These are phyloP conservation scores for Hyposoter didymator DNA, from an alignment of 2,888 invertebrate genomes.

Conservation along the genomic window DNA sequence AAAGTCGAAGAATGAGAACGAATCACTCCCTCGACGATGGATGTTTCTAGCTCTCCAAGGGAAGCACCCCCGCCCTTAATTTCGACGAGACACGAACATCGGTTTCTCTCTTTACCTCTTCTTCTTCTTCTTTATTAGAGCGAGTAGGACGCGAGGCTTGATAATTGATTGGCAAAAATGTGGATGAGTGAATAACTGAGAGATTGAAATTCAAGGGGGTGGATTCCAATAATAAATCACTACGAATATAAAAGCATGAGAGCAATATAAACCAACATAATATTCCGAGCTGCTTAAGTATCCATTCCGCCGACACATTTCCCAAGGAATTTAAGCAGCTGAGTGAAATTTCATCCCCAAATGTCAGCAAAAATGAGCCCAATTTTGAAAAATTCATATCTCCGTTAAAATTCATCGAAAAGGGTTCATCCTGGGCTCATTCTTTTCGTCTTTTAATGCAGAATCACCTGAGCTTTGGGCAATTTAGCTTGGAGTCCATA, in stretches of 20 bases:
- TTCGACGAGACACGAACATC: conserved; percentile 64
- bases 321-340: neutral
- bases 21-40: conserved; percentile 41
- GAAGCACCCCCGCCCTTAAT: conserved; percentile 44
- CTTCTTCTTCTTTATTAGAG: conserved; percentile 59
- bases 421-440: too few species aligned
- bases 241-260: conserved; percentile 24
- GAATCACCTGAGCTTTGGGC: too few species aligned
- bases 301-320: neutral
- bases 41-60: conserved; percentile 46
- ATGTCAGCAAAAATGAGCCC: too few species aligned
- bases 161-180: conserved; percentile 65
- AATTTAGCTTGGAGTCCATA: too few species aligned
- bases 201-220: conserved; percentile 53
- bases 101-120: conserved; percentile 43
- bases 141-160: conserved; percentile 61
- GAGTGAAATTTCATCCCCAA: neutral
- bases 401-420: too few species aligned
- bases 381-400: too few species aligned
- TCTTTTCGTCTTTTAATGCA: too few species aligned
- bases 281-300: conserved; percentile 1
- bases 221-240: conserved; percentile 51
- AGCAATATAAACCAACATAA: conserved; percentile 18
- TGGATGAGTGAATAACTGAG: conserved; percentile 47
- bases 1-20: conserved; percentile 23